Conservation (phyloP, 2,113 vertebrate species). For the Dasyprocta punctata region DNA sequence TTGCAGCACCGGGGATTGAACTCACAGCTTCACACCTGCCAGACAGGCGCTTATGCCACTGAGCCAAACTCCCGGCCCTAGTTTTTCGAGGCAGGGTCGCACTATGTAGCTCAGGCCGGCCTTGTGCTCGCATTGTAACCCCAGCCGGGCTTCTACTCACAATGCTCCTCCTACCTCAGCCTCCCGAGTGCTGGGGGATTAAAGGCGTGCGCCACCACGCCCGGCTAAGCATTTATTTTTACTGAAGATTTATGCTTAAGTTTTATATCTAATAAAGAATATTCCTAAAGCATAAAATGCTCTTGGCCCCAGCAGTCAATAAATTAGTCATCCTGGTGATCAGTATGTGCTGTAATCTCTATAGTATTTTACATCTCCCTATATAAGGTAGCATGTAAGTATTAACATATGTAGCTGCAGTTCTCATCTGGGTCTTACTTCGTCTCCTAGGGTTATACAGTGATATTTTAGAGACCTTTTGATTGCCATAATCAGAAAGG, state of each 20-base stretch:
- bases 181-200: no score
- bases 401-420: background rate
- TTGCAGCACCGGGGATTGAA: no score
- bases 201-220: no score
- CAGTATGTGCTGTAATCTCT: background rate
- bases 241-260: slow-evolving; percentile 2
- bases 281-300: slow-evolving; percentile 48
- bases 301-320: background rate
- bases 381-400: background rate
- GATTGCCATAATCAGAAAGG: background rate
- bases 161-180: no score
- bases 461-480: background rate
- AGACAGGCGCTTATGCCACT: no score
- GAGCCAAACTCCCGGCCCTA: no score
- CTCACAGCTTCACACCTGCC: no score
- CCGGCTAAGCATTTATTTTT: slow-evolving; percentile 5
- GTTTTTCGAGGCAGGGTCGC: no score
- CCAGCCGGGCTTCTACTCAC: no score
- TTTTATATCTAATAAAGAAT: slow-evolving; percentile 17
- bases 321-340: background rate
- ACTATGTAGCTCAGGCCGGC: no score
- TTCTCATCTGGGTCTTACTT: background rate
- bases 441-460: background rate
- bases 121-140: no score
- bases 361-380: background rate